Evolutionary conservation across 2,888 invertebrate species (phyloP), one percentile per base, ranked within the genome.

Genomic region (Deilephila porcellus): DNA sequence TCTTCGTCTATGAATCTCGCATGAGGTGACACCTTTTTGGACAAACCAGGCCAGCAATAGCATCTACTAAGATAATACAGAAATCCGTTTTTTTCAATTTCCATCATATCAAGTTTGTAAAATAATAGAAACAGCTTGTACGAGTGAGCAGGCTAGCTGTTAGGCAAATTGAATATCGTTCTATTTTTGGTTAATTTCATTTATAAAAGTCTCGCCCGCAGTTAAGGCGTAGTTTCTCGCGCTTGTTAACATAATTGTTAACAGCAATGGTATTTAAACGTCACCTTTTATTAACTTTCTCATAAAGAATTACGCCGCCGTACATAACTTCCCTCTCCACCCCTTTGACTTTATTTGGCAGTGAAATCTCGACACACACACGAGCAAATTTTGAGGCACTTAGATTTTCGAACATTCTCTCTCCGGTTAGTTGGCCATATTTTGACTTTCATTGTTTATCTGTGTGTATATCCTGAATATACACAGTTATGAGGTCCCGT

Each of bases 221-320:
- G 25, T 60, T 60, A 60, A 29, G 45, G 25, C 20, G 60, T 19
- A 25, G 59, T 60, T 60, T 71, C 29, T 60, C 20, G 20, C 20
- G 60, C 56, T 20, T 62, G n/a, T 52, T 85, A 62, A 62, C 71
- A 45, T 71, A 60, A 71, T 72, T 60, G 25, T 60, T 60, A 37
- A 70, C 60, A 70, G 70, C 53, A 64, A 63, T 73, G 34, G 19
- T 70, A 73, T 73, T 72, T 74, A 73, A 73, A 62, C 32, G 25
- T 62, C 60, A 62, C 62, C 62, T 45, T 45, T 62, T 60, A 72
- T 72, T 72, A 72, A 62, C 60, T 71, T 71, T 71, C 45, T 71
- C 72, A 71, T 70, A 60, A 71, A 60, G 25, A 73, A 73, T 71
- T 71, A 62, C 45, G 45, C 29, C 67, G 60, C 59, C 20, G 7